Evolutionary conservation across 2,113 vertebrate species (phyloP), one percentile per base, ranked within the genome.

Genomic region (Uropsilus gracilis): DNA sequence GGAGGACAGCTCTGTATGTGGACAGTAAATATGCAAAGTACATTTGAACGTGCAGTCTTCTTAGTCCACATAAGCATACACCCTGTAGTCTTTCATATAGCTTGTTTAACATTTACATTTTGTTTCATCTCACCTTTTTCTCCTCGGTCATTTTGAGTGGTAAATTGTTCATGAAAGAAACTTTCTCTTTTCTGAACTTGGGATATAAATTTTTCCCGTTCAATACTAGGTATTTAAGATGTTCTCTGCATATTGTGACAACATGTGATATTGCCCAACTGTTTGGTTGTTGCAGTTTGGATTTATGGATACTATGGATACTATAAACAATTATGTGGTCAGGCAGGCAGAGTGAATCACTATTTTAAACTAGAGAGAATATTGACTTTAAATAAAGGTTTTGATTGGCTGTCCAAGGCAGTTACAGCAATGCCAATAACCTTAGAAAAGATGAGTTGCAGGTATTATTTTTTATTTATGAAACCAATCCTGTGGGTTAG

Each of bases 401-500:
- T 53, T 81, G 78, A 81, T 66, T 85, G 61, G 55, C 61, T 42
- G 32, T 32, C 42, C 63, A 42, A 76, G 22, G 34, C 61, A 88
- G 22, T 86, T 91, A 71, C 0, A 85, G 32, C 8, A 14, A 26
- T 73, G 48, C n/a, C 39, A 53, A 6, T 81, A 44, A n/a, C 78
- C 63, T 92, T 80, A 78, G 89, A 66, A 53, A 75, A 85, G 55
- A 88, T 87, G 61, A 95, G 59, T 86, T 48, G 10, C 34, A 92
- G 78, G 42, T 89, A 83, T 68, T 73, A 75, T 18, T 76, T 73
- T 80, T 16, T 90, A 75, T 82, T 90, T 82, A 55, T 86, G 77
- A 68, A 82, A 61, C 66, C 66, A 66, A 90, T 85, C 34, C 75
- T 34, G 8, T 39, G 61, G 46, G 17, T 64, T 34, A 85, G 48